phyloP scores from a whole-genome alignment of 2,888 invertebrate species.

The Napeogenes inachia region DNA sequence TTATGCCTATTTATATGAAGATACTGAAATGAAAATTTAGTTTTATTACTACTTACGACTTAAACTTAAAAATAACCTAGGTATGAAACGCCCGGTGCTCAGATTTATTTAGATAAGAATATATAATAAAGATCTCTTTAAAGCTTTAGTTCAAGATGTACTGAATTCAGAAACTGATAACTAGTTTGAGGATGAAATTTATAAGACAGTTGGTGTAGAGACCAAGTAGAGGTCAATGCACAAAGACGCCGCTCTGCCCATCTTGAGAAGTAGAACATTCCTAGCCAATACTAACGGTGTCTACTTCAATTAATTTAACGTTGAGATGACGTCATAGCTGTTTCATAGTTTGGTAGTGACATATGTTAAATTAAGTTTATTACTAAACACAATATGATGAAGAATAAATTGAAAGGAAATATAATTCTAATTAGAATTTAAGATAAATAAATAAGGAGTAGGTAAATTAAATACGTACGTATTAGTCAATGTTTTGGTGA shows the following conservation, averaged over 20 bases:
- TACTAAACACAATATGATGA: too few relatives aligned
- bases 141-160: not conserved
- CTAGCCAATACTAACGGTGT: conserved; percentile 52
- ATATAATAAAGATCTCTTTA: not conserved
- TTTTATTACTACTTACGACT: conserved; percentile 31
- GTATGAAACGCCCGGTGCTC: not conserved
- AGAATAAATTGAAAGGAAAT: too few relatives aligned
- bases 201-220: conserved; percentile 53
- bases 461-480: too few relatives aligned
- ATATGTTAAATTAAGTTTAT: too few relatives aligned
- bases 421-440: too few relatives aligned
- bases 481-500: too few relatives aligned
- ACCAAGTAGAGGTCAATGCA: conserved; percentile 70
- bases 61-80: not conserved
- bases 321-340: conserved; percentile 10
- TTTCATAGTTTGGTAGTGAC: too few relatives aligned
- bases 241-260: conserved; percentile 61
- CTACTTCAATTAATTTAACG: conserved; percentile 49
- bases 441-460: too few relatives aligned
- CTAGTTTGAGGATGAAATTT: conserved; percentile 38
- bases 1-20: conserved; percentile 47
- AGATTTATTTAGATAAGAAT: not conserved
- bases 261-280: conserved; percentile 36
- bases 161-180: conserved; percentile 18
- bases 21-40: conserved; percentile 34